Base-by-base conservation (phyloP, 2,113 vertebrate genomes). In the Myotis lucifugus region DNA sequence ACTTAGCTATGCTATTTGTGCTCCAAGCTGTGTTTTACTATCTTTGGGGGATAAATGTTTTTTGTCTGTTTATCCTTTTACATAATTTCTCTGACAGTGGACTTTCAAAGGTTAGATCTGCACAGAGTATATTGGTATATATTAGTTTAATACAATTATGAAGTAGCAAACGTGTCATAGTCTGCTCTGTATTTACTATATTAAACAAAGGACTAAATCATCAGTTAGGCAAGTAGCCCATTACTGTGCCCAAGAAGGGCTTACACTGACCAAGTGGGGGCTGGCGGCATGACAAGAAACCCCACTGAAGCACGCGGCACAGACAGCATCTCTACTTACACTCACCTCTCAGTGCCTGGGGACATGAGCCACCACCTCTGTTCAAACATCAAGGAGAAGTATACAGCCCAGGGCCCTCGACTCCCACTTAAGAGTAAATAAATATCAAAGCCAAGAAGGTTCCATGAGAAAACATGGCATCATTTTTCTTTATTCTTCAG, bases 241-340 rank as follows among this genome's bases (percentile, higher is more conserved):
- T 10, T 18, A 25, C 15, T 0, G 1, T 34, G 61, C 48, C 40
- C 17, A 54, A 5, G 48, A 23, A 70, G 48, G 73, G 5, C 5
- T 42, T n/a, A 21, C 29, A 1, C 1, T 13, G n/a, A 85, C 42
- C 8, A n/a, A 17, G 8, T 2, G n/a, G 40, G 5, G 19, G 66
- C 4, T 14, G 9, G 46, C 59, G 82, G 17, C 19, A 2, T 7
- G 0, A 59, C 23, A 19, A 23, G 40, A 73, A 4, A 52, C 8
- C 23, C 10, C 46, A 14, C 0, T 5, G 19, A 91, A n/a, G 42
- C 34, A 8, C 3, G 0, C 0, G n/a, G 34, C 9, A 25, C 23
- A 42, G n/a, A n/a, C 29, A 69, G 32, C 3, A 5, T 29, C 74
- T 67, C 67, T 18, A 10, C 59, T 70, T 34, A 42, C 72, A 52